These are phyloP conservation scores for Aurelia sp. DNA, from an alignment of 30 jellyfish, hydroid and myxozoan species.

Conservation along the genomic window DNA sequence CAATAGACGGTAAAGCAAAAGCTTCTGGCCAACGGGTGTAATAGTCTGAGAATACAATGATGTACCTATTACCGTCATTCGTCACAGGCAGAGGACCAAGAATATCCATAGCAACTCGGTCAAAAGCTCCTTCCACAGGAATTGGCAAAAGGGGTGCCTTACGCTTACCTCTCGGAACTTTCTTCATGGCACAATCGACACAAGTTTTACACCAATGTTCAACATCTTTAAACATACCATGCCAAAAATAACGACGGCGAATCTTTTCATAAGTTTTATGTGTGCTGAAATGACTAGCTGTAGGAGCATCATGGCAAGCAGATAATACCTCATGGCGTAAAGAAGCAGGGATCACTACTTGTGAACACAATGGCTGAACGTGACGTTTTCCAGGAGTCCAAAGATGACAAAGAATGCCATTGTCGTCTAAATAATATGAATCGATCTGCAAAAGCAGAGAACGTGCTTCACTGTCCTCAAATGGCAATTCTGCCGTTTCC, in stretches of 20 bases:
- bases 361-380: conserved; percentile 7
- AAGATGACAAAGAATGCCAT: conserved; percentile 9
- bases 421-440: too few species aligned
- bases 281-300: conserved; percentile 45
- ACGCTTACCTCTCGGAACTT: too few species aligned
- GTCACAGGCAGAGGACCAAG: too few species aligned
- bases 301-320: conserved; percentile 58
- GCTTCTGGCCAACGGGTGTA: too few species aligned
- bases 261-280: conserved; percentile 43
- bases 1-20: too few species aligned
- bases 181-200: too few species aligned
- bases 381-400: conserved; percentile 52
- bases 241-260: conserved; percentile 45
- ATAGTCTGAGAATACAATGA: too few species aligned
- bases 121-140: too few species aligned
- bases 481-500: neutral
- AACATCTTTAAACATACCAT: conserved; percentile 35
- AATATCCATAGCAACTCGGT: too few species aligned
- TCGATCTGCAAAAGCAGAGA: too few species aligned
- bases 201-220: conserved; percentile 59
- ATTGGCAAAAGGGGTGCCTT: too few species aligned
- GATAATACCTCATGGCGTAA: conserved; percentile 22
- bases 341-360: conserved; percentile 45
- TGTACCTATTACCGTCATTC: too few species aligned
- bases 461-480: neutral